Base-by-base conservation (phyloP, 2,113 vertebrate genomes). In the Anseranas semipalmata region DNA sequence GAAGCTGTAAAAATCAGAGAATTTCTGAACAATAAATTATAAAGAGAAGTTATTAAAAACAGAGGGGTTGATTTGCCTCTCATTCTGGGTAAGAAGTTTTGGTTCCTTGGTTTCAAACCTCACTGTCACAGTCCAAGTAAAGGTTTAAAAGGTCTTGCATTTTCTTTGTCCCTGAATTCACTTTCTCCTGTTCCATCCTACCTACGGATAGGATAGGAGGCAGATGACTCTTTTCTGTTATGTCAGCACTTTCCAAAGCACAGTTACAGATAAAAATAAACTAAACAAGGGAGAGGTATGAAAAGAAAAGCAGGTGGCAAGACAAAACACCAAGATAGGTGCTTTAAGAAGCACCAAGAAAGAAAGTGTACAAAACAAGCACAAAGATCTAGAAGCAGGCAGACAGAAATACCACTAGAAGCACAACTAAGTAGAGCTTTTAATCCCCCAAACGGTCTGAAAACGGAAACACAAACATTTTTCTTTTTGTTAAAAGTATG, bases 11-110 rank as follows among this genome's bases (percentile, higher is more conserved):
- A 94, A 92, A 63, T 27, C 67, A 7, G 15, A 94, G 60, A 81
- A 75, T 85, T 93, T 91, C 70, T 85, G 63, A 89, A 62, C 22
- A 76, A 60, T 21, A 91, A 81, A 75, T 86, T 77, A 67, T 89
- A 81, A 91, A 12, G 17, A 92, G 12, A 85, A 70, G 21, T 27
- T 80, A 89, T 71, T 89, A 81, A 77, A 95, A 94, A 87, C 33
- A 91, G 91, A 87, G 18, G 48, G 25, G 6, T 89, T 85, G 37
- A 93, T 91, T 87, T 68, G 3, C 5, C 71, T 82, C 52, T 81
- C 27, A 62, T 75, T 93, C 59, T 22, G 39, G 25, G 30, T 21
- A 83, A 68, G 71, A 90, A 46, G 12, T 55, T 82, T 77, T 85
- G 6, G 58, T 81, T 41, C 25, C 5, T 84, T 82, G 15, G 25